phyloP scores from a whole-genome alignment of 2,888 invertebrate species.

The Volucella inanis region DNA sequence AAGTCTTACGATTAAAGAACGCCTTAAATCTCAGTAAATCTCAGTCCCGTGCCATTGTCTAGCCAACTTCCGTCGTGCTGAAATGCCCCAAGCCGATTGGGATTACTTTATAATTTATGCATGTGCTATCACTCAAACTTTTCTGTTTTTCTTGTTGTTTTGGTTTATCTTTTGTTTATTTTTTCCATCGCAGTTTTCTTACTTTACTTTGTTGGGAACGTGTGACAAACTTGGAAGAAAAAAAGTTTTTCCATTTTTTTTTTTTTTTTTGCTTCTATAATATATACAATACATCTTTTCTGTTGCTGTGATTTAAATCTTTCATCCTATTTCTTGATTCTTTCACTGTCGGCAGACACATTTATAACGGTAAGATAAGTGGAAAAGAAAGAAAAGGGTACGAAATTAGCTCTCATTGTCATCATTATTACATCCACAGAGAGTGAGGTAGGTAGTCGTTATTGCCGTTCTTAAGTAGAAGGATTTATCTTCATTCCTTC shows the following conservation, averaged over 20 bases:
- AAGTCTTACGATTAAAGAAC: no score
- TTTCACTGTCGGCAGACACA: constrained; percentile 14
- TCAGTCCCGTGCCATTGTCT: background rate
- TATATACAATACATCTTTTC: background rate
- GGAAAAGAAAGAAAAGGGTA: constrained; percentile 17
- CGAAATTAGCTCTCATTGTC: constrained; percentile 47
- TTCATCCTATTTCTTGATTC: constrained; percentile 17
- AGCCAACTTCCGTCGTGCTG: background rate
- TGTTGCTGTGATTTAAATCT: constrained; percentile 45
- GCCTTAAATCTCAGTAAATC: constrained; percentile 1
- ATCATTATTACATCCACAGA: constrained; percentile 25
- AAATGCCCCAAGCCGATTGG: constrained; percentile 4
- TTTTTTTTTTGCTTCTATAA: constrained; percentile 23
- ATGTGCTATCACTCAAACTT: constrained; percentile 37
- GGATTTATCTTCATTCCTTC: constrained; percentile 32
- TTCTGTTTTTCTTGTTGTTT: constrained; percentile 5
- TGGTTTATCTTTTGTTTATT: background rate
- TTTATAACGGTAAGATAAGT: constrained; percentile 31
- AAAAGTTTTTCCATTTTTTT: constrained; percentile 19
- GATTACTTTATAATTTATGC: constrained; percentile 48
- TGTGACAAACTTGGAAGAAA: constrained; percentile 17
- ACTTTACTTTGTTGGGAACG: constrained; percentile 12
- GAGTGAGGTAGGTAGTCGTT: constrained; percentile 10
- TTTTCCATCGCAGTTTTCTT: constrained; percentile 5
- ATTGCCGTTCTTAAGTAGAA: constrained; percentile 41